phyloP scores from a whole-genome alignment of 1,140 invertebrate species.

The Meloidogyne hapla region DNA sequence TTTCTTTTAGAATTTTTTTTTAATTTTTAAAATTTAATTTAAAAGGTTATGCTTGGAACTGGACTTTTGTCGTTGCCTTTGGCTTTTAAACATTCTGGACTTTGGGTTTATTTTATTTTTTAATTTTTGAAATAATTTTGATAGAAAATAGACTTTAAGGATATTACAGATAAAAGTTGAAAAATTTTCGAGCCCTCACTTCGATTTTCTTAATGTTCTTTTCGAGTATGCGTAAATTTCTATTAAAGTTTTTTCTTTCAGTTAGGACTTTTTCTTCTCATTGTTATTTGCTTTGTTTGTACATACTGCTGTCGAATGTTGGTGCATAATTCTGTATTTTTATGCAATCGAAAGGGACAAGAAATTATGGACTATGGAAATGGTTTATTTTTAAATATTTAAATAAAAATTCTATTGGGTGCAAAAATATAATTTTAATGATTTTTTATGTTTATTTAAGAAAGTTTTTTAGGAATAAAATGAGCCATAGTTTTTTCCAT shows the following conservation, averaged over 20 bases:
- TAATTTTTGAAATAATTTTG: background rate
- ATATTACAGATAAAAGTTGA: no score
- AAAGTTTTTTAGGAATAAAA: no score
- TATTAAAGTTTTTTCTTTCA: no score
- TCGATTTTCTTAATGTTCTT: no score
- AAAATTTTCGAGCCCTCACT: no score
- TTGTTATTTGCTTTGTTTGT: slow-evolving; percentile 57
- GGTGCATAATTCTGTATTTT: slow-evolving; percentile 54
- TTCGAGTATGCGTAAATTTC: no score
- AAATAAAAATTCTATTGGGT: no score
- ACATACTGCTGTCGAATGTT: slow-evolving; percentile 57
- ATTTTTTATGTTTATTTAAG: no score
- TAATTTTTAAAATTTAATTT: slow-evolving; percentile 14
- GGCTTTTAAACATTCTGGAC: slow-evolving; percentile 60
- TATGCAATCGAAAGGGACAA: slow-evolving; percentile 58
- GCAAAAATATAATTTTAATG: no score
- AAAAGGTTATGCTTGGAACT: slow-evolving; percentile 60
- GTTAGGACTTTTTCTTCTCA: slow-evolving; percentile 57
- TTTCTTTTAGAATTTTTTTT: background rate
- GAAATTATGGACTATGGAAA: slow-evolving; percentile 60
- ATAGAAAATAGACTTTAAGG: no score
- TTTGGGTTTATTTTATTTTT: slow-evolving; percentile 49
- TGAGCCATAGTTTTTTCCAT: no score
- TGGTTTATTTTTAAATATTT: slow-evolving; percentile 13
- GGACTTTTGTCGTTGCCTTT: slow-evolving; percentile 58